Evolutionary conservation across 2,113 vertebrate genomes (phyloP), one percentile per base, ranked within the genome.

Genomic region (Hippocampus barbouri): DNA sequence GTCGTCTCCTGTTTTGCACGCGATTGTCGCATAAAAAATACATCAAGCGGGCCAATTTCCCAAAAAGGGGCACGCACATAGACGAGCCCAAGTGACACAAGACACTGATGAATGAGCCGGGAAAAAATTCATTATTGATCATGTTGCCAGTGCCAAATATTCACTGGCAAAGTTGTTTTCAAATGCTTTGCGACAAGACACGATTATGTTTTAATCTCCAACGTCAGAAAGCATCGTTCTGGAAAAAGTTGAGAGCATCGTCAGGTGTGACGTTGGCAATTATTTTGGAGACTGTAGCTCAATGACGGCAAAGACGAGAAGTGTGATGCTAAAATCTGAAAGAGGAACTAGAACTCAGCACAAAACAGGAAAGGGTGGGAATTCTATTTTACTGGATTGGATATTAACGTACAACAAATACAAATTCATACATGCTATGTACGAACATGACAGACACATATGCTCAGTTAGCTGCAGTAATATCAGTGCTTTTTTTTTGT

Each of bases 21-120:
- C 15, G 27, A 61, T 61, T 61, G 59, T 34, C 27, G 59, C 59
- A 61, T 61, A 34, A 61, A 34, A 61, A 61, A 61, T 61, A 61
- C 59, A 61, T 61, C 27, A 61, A 61, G 27, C 27, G 16, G 6
- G 59, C 27, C 34, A 5, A 15, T 34, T 61, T 18, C 8, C 34
- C 18, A 61, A 61, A 25, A 59, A 15, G 27, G 59, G 27, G 59
- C 59, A 61, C 34, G 27, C 59, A 15, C 6, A 38, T 8, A 61
- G 59, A 61, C 8, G 25, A 61, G 27, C 8, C 27, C 59, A 27
- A 38, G 59, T 34, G 59, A 61, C 59, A 61, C 27, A 30, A 61
- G 59, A 59, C 56, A 27, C 23, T 61, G 59, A 61, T 61, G 59
- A 61, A 34, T 38, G 59, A 61, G 59, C 59, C 16, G 15, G 27